Percentiles rank a stretch among this genome's conserved stretches.
phyloP scores from a whole-genome alignment of 2,888 invertebrate genomes.

The Metopia argyrocephala region DNA sequence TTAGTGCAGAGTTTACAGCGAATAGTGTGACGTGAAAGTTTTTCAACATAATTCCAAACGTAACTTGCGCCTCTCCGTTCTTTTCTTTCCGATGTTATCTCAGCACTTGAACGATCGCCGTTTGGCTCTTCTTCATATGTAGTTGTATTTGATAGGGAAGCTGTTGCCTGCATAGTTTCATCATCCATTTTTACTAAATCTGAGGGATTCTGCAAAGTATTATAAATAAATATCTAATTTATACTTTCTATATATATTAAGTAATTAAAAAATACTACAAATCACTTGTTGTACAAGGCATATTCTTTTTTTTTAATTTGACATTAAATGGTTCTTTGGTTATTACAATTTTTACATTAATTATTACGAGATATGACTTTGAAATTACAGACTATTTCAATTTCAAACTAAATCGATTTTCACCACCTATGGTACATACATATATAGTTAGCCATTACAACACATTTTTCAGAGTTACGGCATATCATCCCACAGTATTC shows the following conservation, averaged over 20 bases:
- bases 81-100: constrained; percentile 60
- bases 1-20: constrained; percentile 70
- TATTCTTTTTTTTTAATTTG: no score
- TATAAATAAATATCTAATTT: background rate
- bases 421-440: no score
- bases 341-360: no score
- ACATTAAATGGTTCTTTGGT: no score
- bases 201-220: constrained; percentile 15
- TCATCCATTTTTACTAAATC: constrained; percentile 53
- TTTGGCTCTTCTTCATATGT: constrained; percentile 50
- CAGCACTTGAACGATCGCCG: constrained; percentile 48
- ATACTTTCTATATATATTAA: background rate
- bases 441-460: no score
- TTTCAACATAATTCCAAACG: constrained; percentile 72
- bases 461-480: no score
- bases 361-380: no score
- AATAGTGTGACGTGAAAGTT: constrained; percentile 69
- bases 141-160: constrained; percentile 47
- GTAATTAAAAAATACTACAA: no score
- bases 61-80: constrained; percentile 71
- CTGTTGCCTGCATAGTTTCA: constrained; percentile 61
- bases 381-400: no score
- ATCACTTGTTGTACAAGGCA: no score
- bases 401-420: no score
- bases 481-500: no score